phyloP scores from a whole-genome alignment of 2,888 invertebrate species.

The Drosophila mayaguana region DNA sequence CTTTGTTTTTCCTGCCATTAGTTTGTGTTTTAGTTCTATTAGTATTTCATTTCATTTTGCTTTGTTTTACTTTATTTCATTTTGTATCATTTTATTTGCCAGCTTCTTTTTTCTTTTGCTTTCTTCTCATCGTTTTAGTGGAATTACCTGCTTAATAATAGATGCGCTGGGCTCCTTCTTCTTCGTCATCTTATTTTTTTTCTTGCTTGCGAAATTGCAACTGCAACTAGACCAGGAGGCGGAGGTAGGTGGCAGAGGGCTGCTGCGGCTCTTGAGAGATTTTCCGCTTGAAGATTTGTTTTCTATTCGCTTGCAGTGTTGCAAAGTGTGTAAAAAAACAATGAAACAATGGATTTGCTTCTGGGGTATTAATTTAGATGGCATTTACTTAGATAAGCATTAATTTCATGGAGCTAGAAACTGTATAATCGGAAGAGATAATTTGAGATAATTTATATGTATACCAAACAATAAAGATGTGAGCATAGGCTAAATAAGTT shows the following conservation, averaged over 20 bases:
- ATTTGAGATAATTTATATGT: background rate
- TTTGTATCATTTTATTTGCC: constrained; percentile 45
- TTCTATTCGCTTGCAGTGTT: constrained; percentile 7
- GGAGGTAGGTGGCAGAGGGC: background rate
- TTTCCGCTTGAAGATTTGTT: constrained; percentile 23
- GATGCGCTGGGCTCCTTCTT: constrained; percentile 41
- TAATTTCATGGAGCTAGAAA: constrained; percentile 1
- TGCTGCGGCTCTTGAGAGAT: constrained; percentile 8
- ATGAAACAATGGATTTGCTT: background rate
- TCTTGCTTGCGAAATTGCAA: constrained; percentile 30
- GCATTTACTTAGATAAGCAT: constrained; percentile 11
- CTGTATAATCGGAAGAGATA: background rate
- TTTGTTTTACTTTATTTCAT: constrained; percentile 64
- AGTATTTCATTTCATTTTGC: constrained; percentile 77
- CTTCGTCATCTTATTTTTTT: background rate
- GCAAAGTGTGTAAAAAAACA: background rate
- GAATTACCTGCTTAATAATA: constrained; percentile 76
- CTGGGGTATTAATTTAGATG: constrained; percentile 30
- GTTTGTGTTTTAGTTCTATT: constrained; percentile 74
- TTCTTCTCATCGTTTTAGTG: constrained; percentile 64
- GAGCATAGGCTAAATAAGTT: too few relatives aligned
- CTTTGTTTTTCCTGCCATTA: constrained; percentile 35
- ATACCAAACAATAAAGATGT: background rate
- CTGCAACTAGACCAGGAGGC: constrained; percentile 26
- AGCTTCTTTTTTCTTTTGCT: constrained; percentile 36